phyloP scores from a whole-genome alignment of 2,888 invertebrate genomes.

The Lasioglossum oenotherae region DNA sequence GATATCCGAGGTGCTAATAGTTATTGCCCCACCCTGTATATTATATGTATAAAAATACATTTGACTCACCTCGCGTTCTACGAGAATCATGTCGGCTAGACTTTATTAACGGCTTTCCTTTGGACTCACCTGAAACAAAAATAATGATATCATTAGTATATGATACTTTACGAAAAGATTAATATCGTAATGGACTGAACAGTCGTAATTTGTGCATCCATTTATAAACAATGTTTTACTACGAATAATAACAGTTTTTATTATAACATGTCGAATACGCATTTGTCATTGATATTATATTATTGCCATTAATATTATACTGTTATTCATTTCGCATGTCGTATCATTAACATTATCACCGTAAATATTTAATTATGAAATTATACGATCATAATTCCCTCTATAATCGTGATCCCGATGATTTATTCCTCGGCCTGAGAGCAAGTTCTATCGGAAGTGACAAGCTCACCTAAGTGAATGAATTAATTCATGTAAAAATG shows the following conservation, averaged over 20 bases:
- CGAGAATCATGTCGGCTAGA: conserved; percentile 57
- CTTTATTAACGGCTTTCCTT: conserved; percentile 74
- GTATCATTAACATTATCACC: neutral
- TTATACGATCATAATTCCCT: neutral
- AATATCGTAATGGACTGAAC: neutral
- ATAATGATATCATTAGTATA: conserved; percentile 21
- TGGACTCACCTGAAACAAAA: conserved; percentile 81
- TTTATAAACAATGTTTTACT: neutral
- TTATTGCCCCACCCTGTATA: no score
- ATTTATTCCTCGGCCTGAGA: neutral
- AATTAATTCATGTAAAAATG: no score
- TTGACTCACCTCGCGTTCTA: conserved; percentile 64
- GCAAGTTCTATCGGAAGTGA: neutral
- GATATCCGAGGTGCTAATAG: no score
- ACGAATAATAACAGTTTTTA: no score
- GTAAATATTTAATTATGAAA: neutral
- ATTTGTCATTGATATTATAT: neutral
- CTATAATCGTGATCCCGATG: neutral
- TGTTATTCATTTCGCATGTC: neutral
- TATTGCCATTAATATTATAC: neutral
- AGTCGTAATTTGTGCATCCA: no score
- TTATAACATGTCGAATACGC: neutral
- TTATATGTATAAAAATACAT: no score
- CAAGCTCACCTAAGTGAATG: neutral
- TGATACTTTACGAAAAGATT: neutral